Evolutionary conservation across 2,888 invertebrate genomes (phyloP).

Genomic region (Pyrgus malvae): DNA sequence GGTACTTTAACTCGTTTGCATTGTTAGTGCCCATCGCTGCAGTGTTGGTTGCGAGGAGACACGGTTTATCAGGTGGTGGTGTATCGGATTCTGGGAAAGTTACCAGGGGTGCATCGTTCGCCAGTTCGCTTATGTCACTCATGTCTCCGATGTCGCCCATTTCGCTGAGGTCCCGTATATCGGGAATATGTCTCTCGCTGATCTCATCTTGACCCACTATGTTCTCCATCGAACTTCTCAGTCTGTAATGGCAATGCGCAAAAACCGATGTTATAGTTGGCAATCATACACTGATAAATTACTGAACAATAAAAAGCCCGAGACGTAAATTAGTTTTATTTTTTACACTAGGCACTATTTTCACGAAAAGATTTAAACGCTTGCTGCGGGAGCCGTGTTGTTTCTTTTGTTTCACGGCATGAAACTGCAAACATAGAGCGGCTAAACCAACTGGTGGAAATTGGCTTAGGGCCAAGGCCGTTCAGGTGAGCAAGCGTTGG

Average conservation of each 20-base stretch:
- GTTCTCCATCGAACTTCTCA: slow-evolving; percentile 89
- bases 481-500: slow-evolving; percentile 74
- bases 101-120: slow-evolving; percentile 85
- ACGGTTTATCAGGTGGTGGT: slow-evolving; percentile 82
- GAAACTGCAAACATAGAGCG: slow-evolving; percentile 71
- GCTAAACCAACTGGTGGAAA: slow-evolving; percentile 66
- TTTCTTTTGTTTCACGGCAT: slow-evolving; percentile 75
- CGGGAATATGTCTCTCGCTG: slow-evolving; percentile 67
- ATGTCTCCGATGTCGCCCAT: slow-evolving; percentile 76
- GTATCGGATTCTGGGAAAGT: slow-evolving; percentile 92
- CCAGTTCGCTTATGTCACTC: slow-evolving; percentile 72
- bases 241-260: slow-evolving; percentile 58
- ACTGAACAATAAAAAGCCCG: neutral
- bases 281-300: neutral
- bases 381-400: slow-evolving; percentile 56
- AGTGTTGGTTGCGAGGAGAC: slow-evolving; percentile 67
- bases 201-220: slow-evolving; percentile 85
- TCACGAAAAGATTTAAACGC: slow-evolving; percentile 24
- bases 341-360: slow-evolving; percentile 10
- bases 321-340: neutral
- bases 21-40: slow-evolving; percentile 61
- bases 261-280: slow-evolving; percentile 5
- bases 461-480: slow-evolving; percentile 75
- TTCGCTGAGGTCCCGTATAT: slow-evolving; percentile 74
- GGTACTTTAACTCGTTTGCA: slow-evolving; percentile 89